Evolutionary conservation across 2,797 vertebrate genomes (phyloP).

Genomic region (Ctenopoma multispine): DNA sequence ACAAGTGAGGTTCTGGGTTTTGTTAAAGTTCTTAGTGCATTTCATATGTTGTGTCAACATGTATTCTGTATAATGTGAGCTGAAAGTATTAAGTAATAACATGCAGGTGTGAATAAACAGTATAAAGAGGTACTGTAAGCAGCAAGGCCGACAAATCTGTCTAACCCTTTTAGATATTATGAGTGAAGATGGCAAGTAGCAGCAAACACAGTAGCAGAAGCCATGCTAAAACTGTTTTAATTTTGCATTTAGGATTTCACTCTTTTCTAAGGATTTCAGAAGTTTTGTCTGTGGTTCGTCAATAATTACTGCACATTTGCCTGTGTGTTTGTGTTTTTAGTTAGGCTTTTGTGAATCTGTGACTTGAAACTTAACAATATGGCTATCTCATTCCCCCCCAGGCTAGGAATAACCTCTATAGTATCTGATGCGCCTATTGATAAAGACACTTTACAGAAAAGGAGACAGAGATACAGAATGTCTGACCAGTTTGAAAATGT

Average conservation of each 20-base stretch:
- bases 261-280: slow-evolving; percentile 35
- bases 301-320: slow-evolving; percentile 16
- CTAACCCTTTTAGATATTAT: slow-evolving; percentile 81
- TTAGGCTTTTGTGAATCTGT: slow-evolving; percentile 54
- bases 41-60: slow-evolving; percentile 66
- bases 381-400: slow-evolving; percentile 61
- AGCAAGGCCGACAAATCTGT: slow-evolving; percentile 90
- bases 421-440: slow-evolving; percentile 55
- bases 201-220: slow-evolving; percentile 92
- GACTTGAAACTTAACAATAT: slow-evolving; percentile 60
- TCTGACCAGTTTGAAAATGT: slow-evolving; percentile 52
- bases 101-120: slow-evolving; percentile 71
- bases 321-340: slow-evolving; percentile 31
- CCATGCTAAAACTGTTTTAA: slow-evolving; percentile 81
- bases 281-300: slow-evolving; percentile 31
- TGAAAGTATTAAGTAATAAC: slow-evolving; percentile 49
- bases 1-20: slow-evolving; percentile 66
- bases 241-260: slow-evolving; percentile 52
- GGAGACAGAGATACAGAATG: slow-evolving; percentile 51
- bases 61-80: slow-evolving; percentile 34
- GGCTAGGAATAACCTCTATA: slow-evolving; percentile 46
- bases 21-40: slow-evolving; percentile 67
- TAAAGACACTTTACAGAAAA: slow-evolving; percentile 50
- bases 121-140: slow-evolving; percentile 80
- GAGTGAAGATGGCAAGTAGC: slow-evolving; percentile 85